A percentile compares a stretch with the other conserved stretches of the same genome.
Evolutionary conservation across 1,140 invertebrate genomes (phyloP).

Genomic region (Brachionus manjavacas): DNA sequence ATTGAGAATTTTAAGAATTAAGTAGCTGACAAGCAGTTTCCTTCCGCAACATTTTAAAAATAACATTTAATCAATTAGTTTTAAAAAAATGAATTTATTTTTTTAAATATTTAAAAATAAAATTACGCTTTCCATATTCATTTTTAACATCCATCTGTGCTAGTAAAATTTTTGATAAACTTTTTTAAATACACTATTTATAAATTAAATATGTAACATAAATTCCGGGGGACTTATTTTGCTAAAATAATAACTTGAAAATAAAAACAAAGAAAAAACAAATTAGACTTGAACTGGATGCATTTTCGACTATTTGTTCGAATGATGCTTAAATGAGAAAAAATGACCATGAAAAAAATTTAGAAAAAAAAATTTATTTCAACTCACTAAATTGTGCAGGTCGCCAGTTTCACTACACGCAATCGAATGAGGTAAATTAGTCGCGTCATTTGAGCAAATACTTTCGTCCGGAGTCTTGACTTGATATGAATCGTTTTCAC

Average conservation of each 20-base stretch:
- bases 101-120: not conserved
- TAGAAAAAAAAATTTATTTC: not conserved
- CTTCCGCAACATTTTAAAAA: no score
- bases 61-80: no score
- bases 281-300: not conserved
- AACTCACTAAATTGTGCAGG: not conserved
- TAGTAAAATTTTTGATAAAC: not conserved
- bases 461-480: constrained; percentile 35
- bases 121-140: no score
- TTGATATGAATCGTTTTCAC: constrained; percentile 29
- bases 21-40: no score
- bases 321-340: not conserved
- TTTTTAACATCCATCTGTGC: not conserved
- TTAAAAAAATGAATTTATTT: no score
- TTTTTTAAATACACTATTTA: not conserved
- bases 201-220: not conserved
- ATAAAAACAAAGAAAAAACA: not conserved
- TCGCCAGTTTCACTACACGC: not conserved
- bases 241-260: not conserved
- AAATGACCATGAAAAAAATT: not conserved
- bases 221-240: not conserved
- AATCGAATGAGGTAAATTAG: constrained; percentile 30
- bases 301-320: not conserved
- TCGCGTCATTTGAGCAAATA: constrained; percentile 33
- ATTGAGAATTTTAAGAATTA: no score